Percentiles rank a stretch among this genome's conserved stretches.
Evolutionary conservation across 2,888 invertebrate genomes (phyloP).

Genomic region (Campoletis raptor): DNA sequence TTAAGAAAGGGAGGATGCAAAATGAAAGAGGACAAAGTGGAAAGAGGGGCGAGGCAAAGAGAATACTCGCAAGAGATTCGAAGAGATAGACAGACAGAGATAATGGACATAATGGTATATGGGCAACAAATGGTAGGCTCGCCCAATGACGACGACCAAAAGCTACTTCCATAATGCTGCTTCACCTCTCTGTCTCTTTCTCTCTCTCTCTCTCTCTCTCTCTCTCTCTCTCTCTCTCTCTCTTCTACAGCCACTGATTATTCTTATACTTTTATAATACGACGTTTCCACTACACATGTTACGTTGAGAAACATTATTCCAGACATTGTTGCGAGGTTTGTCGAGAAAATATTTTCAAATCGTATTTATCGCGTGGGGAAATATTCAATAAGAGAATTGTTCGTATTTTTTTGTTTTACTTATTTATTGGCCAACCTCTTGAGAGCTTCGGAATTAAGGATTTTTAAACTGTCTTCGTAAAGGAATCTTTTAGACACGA

Average conservation of each 20-base stretch:
- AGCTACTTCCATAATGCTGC: slow-evolving; percentile 33
- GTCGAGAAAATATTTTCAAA: neutral
- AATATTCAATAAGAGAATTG: neutral
- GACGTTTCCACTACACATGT: neutral
- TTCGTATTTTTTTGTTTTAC: neutral
- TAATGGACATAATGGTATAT: slow-evolving; percentile 57
- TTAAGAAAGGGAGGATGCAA: slow-evolving; percentile 64
- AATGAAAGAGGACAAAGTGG: slow-evolving; percentile 35
- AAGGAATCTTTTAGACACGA: neutral
- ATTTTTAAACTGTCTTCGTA: neutral
- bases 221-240: slow-evolving; percentile 2
- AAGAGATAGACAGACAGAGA: slow-evolving; percentile 64
- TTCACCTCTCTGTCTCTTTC: slow-evolving; percentile 26
- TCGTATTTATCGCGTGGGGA: neutral
- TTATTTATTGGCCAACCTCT: neutral
- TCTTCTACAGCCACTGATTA: neutral
- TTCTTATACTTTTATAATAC: slow-evolving; percentile 1
- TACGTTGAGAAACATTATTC: slow-evolving; percentile 5
- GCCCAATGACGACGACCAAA: slow-evolving; percentile 49
- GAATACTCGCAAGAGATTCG: slow-evolving; percentile 61
- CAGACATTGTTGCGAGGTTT: neutral
- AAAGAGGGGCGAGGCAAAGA: slow-evolving; percentile 28
- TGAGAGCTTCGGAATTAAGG: neutral
- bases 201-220: slow-evolving; percentile 39
- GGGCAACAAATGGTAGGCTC: slow-evolving; percentile 50